phyloP scores from a whole-genome alignment of 2,797 vertebrate species.

The Artibeus jamaicensis region DNA sequence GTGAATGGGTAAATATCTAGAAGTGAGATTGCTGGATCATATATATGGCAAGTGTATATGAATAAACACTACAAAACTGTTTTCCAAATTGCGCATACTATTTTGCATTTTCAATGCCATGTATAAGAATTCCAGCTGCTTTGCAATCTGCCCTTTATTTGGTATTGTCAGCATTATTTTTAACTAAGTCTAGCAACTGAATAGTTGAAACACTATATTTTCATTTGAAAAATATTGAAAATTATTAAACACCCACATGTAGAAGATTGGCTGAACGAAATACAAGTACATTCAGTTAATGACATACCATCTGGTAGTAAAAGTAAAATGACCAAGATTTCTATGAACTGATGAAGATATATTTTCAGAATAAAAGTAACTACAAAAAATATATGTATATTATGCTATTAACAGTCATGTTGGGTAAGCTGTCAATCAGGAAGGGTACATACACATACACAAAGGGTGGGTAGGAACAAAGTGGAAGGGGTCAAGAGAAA shows the following conservation, averaged over 20 bases:
- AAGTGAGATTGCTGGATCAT: background rate
- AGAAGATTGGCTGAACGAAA: background rate
- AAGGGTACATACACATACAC: background rate
- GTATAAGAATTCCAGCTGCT: background rate
- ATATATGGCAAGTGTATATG: background rate
- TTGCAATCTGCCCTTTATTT: background rate
- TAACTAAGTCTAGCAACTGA: background rate
- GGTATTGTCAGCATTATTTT: background rate
- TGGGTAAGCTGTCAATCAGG: background rate
- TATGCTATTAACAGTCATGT: background rate
- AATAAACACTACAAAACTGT: background rate
- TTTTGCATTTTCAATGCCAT: background rate
- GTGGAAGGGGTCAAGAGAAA: background rate
- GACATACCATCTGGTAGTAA: background rate
- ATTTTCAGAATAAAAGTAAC: slow-evolving; percentile 23
- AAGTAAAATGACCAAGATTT: background rate
- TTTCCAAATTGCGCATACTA: background rate
- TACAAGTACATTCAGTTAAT: background rate
- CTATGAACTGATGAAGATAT: background rate
- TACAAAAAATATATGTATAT: background rate
- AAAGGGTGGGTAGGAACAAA: background rate
- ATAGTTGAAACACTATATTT: slow-evolving; percentile 19
- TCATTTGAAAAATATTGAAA: slow-evolving; percentile 7
- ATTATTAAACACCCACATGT: background rate
- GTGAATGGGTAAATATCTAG: background rate